phyloP scores from a whole-genome alignment of 2,113 vertebrate species.

The Colistium nudipinnis region DNA sequence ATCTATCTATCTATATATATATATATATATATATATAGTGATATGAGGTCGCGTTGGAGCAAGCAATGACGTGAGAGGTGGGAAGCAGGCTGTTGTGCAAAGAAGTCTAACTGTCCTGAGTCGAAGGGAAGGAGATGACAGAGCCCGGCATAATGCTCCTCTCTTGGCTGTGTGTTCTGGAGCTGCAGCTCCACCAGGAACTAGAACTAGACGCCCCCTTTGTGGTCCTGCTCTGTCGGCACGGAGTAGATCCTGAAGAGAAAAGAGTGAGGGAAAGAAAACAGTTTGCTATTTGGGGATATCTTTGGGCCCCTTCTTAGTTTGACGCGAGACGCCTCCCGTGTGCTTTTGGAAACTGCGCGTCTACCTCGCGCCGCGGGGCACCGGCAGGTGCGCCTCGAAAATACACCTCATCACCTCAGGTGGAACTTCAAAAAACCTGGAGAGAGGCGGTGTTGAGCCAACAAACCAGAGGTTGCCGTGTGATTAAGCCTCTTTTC shows the following conservation, averaged over 20 bases:
- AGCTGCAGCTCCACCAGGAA: constrained; percentile 36
- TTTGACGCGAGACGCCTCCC: constrained; percentile 25
- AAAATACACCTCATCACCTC: constrained; percentile 68
- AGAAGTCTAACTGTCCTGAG: constrained; percentile 61
- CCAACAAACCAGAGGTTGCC: constrained; percentile 79
- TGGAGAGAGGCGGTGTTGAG: constrained; percentile 75
- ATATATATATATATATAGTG: no score
- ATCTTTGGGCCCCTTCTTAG: constrained; percentile 40
- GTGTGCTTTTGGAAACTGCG: constrained; percentile 28
- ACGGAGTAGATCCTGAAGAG: constrained; percentile 78
- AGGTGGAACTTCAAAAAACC: constrained; percentile 72
- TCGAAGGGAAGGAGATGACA: constrained; percentile 39
- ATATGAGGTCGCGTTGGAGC: constrained; percentile 18
- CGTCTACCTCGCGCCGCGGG: constrained; percentile 36
- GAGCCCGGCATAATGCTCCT: constrained; percentile 33
- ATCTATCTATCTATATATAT: no score
- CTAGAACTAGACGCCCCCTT: constrained; percentile 75
- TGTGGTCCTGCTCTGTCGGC: constrained; percentile 79
- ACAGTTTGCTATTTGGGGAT: constrained; percentile 45
- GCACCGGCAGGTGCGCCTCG: constrained; percentile 61
- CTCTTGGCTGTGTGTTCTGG: constrained; percentile 17
- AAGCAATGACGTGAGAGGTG: constrained; percentile 26
- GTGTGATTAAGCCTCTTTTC: constrained; percentile 82
- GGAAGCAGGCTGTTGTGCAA: constrained; percentile 60
- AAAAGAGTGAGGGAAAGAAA: constrained; percentile 21